Conservation (phyloP, 2,113 vertebrate species). For the Copsychus sechellarum region DNA sequence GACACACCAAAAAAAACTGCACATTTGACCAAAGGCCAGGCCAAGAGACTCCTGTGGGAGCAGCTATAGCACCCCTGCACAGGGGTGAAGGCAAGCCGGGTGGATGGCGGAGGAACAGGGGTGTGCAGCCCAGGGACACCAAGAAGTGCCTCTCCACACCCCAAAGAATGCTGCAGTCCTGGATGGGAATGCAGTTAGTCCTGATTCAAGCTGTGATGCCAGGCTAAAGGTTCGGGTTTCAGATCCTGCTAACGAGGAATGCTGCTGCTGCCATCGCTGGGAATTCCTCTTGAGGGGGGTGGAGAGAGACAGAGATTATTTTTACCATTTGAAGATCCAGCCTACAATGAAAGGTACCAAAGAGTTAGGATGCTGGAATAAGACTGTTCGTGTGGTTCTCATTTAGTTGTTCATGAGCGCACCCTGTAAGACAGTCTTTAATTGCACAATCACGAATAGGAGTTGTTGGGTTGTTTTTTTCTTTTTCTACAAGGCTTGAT, state of each 20-base stretch:
- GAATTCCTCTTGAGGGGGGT: not conserved
- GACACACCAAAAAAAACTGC: not conserved
- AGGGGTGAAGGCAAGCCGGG: not conserved
- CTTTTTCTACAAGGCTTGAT: not conserved
- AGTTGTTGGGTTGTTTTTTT: not conserved
- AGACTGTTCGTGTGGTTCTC: not conserved
- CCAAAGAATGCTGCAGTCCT: not conserved
- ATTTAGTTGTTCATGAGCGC: not conserved
- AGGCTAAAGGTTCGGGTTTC: not conserved
- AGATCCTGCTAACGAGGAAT: not conserved
- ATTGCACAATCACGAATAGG: not conserved
- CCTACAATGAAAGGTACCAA: not conserved
- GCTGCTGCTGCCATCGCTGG: not conserved
- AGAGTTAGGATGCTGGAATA: not conserved
- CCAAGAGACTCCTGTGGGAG: accelerated
- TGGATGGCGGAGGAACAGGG: accelerated
- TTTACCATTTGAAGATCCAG: not conserved
- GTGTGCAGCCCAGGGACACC: not conserved
- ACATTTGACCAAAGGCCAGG: not conserved
- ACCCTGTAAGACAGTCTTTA: not conserved
- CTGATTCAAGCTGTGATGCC: not conserved
- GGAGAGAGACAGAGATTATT: not conserved
- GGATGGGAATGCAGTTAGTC: accelerated
- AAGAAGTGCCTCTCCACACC: not conserved
- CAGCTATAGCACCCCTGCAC: accelerated